Percentiles rank a stretch among this genome's conserved stretches.
Conservation (phyloP, 2,113 vertebrate species). For the Laticauda colubrina region DNA sequence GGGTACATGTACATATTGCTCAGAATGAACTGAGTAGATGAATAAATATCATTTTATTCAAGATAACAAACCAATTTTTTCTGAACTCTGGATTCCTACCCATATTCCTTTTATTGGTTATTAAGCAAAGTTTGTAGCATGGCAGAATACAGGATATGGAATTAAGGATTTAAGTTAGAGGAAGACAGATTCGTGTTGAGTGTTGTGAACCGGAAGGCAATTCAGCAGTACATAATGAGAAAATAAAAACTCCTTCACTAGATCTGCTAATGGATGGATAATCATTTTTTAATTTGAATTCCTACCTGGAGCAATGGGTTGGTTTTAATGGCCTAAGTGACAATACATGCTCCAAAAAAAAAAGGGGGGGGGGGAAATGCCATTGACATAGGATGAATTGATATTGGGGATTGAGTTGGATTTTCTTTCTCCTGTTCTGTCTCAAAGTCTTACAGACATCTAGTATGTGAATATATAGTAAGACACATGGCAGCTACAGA, state of each 20-base stretch:
- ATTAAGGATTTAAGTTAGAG: not conserved
- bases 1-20: not conserved
- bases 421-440: not conserved
- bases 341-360: not conserved
- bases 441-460: not conserved
- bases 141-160: not conserved
- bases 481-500: not conserved
- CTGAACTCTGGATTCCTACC: not conserved
- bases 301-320: not conserved
- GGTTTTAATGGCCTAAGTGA: not conserved
- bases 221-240: not conserved
- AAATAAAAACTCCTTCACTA: not conserved
- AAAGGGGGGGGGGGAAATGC: not conserved
- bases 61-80: not conserved
- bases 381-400: not conserved
- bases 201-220: not conserved
- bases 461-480: not conserved
- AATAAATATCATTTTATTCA: not conserved
- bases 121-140: not conserved
- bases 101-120: not conserved
- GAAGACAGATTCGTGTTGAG: not conserved
- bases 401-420: not conserved
- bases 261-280: not conserved
- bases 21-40: not conserved
- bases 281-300: not conserved